Evolutionary conservation across 1,140 invertebrate genomes (phyloP).

Genomic region (Drosophila grimshawi): DNA sequence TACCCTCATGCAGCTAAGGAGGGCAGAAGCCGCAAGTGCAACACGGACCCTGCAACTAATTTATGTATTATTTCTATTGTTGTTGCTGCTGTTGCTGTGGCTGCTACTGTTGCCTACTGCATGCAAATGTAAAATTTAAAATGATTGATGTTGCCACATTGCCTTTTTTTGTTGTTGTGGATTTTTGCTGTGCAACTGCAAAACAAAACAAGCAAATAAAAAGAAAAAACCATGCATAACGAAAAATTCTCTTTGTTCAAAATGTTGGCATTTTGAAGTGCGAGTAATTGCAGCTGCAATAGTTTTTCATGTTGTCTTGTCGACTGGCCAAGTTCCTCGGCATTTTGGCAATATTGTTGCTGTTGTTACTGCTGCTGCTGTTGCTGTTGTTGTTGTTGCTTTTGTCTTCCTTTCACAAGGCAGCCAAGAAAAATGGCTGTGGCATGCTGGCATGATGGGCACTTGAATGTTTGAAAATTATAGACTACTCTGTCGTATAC

Average conservation of each 20-base stretch:
- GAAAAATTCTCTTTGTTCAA: constrained; percentile 79
- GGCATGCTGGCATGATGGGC: constrained; percentile 67
- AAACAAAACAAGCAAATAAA: constrained; percentile 48
- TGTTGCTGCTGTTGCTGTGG: constrained; percentile 23
- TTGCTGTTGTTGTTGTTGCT: constrained; percentile 24
- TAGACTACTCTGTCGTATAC: constrained; percentile 57
- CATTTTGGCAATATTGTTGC: constrained; percentile 41
- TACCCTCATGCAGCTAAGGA: constrained; percentile 40
- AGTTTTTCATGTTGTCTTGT: constrained; percentile 71
- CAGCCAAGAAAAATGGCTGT: constrained; percentile 60
- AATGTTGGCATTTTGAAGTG: constrained; percentile 81
- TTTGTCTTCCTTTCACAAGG: constrained; percentile 70
- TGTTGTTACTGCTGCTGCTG: constrained; percentile 17
- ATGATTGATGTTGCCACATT: constrained; percentile 77
- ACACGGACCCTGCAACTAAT: constrained; percentile 66
- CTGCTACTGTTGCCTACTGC: constrained; percentile 68
- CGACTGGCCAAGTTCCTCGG: constrained; percentile 31
- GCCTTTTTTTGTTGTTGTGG: constrained; percentile 19
- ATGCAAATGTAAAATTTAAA: constrained; percentile 67
- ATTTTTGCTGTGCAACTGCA: constrained; percentile 7
- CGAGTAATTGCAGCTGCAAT: constrained; percentile 82
- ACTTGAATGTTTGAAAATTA: constrained; percentile 76
- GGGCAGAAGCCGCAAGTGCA: constrained; percentile 52
- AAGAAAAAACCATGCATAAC: background rate
- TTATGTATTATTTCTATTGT: constrained; percentile 65